phyloP scores from a whole-genome alignment of 2,888 invertebrate genomes.

The Erebia palarica region DNA sequence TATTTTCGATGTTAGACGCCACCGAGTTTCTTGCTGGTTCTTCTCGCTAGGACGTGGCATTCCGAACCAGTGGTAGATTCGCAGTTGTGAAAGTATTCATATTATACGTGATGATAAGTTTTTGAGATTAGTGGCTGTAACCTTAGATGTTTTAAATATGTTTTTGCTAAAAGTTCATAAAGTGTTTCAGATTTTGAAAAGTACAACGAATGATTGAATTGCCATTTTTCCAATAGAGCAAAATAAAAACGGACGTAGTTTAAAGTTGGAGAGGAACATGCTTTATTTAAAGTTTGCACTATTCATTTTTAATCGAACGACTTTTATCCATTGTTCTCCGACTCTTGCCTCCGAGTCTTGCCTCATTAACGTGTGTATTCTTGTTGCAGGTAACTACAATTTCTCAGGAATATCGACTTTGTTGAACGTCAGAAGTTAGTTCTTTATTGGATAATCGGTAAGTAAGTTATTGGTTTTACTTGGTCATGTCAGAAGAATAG shows the following conservation, averaged over 20 bases:
- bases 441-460: slow-evolving; percentile 22
- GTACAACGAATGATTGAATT: not conserved
- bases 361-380: slow-evolving; percentile 31
- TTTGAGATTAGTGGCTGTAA: no score
- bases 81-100: no score
- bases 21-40: no score
- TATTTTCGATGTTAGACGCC: no score
- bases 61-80: no score
- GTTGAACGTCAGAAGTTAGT: slow-evolving; percentile 9
- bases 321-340: slow-evolving; percentile 24
- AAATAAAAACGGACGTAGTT: slow-evolving; percentile 9
- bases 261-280: not conserved
- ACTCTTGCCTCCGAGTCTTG: not conserved
- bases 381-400: slow-evolving; percentile 38
- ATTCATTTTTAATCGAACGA: not conserved
- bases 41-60: no score
- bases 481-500: not conserved
- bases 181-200: no score
- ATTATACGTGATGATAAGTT: no score
- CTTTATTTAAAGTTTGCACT: slow-evolving; percentile 19
- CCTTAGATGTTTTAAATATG: no score
- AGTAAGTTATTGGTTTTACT: slow-evolving; percentile 21
- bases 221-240: not conserved
- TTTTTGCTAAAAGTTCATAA: no score
- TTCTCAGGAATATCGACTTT: slow-evolving; percentile 5